Base-by-base conservation (phyloP, 2,113 vertebrate genomes). In the Corythoichthys haematopterus region DNA sequence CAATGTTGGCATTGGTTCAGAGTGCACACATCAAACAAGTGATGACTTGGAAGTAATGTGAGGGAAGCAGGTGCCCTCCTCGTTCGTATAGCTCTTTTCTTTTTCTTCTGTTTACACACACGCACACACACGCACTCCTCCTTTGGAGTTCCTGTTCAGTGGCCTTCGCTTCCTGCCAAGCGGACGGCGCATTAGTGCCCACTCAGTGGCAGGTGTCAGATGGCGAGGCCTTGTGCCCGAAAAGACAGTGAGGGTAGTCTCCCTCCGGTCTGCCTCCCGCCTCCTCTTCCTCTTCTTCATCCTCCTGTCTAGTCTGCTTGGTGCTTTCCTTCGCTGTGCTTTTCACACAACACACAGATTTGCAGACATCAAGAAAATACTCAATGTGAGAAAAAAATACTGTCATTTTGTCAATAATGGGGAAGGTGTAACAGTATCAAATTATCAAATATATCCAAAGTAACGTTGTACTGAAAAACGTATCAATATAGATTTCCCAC, bases 121-220 rank as follows among this genome's bases (percentile, higher is more conserved):
- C 63, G 13, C 36, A 56, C 55, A 13, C 4, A 13, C 40, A 63
- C 43, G 20, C 43, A 48, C 45, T 16, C 64, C 64, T 65, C 50
- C 50, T 65, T 53, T 52, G 64, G 50, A 57, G 64, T 65, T 65
- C 64, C 64, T 65, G 64, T 52, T 71, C 65, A 76, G 81, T 82
- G 84, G 81, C 78, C 64, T 80, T 74, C 70, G 86, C 87, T 90
- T 91, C 90, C 88, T 91, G 88, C 88, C 89, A 87, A 90, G 72
- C 74, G 75, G 85, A 86, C 77, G 85, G 86, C 75, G 80, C 68
- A 82, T 86, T 69, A 64, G 71, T 86, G 85, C 85, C 87, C 85
- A 80, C 80, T 86, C 87, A 78, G 86, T 87, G 86, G 89, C 89
- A 91, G 89, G 88, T 90, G 86, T 88, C 87, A 91, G 85, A 91